Percentiles rank a stretch among this genome's conserved stretches.
Evolutionary conservation across 2,113 vertebrate species (phyloP).

Genomic region (Sinosuthora webbiana): DNA sequence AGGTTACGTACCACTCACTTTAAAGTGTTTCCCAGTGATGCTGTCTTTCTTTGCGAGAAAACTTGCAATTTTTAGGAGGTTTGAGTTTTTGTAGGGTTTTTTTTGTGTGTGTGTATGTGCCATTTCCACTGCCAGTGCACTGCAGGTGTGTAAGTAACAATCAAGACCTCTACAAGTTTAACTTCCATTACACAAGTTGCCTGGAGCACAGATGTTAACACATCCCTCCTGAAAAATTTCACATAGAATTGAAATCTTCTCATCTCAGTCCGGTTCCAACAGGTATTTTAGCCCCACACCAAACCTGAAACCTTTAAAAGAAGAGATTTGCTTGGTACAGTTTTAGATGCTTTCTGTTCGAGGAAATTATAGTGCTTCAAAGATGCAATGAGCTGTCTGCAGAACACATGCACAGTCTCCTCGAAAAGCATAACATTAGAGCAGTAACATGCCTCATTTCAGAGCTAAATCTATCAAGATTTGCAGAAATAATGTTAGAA

Average conservation of each 20-base stretch:
- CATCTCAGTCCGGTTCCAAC: background rate
- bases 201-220: background rate
- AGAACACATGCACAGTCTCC: background rate
- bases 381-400: background rate
- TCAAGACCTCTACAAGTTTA: background rate
- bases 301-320: background rate
- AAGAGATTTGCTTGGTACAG: background rate
- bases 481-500: background rate
- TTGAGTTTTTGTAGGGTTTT: background rate
- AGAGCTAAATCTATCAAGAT: background rate
- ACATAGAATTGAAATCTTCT: background rate
- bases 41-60: background rate
- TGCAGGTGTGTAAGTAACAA: background rate
- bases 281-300: background rate
- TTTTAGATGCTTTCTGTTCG: background rate
- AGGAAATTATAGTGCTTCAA: background rate
- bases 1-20: background rate
- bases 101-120: background rate
- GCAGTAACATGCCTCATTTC: background rate
- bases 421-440: background rate
- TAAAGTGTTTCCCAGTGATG: background rate
- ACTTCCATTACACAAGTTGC: background rate
- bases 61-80: fast-evolving
- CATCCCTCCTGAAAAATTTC: background rate
- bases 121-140: background rate